phyloP scores from a whole-genome alignment of 2,797 vertebrate species.

The Poeciliopsis paucimaculata region DNA sequence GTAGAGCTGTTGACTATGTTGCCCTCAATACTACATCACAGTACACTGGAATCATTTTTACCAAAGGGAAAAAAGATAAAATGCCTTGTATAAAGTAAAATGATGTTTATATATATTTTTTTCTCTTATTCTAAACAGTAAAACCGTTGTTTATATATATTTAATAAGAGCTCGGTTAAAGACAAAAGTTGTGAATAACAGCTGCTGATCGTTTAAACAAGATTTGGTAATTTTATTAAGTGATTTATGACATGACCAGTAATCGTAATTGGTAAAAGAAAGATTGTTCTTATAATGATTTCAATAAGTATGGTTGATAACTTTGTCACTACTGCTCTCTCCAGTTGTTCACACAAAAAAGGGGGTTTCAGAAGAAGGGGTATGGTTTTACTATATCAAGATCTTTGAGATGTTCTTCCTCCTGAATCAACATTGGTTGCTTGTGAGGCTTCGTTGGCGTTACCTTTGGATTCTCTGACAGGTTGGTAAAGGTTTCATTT shows the following conservation, averaged over 20 bases:
- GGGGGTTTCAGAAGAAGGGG: not conserved
- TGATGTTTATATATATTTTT: too few species aligned
- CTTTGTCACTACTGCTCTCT: not conserved
- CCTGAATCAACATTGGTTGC: not conserved
- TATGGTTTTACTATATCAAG: not conserved
- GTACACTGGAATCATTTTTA: not conserved
- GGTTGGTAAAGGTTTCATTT: not conserved
- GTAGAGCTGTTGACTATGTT: not conserved
- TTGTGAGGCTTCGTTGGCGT: not conserved
- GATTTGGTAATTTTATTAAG: not conserved
- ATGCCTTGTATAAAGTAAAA: too few species aligned
- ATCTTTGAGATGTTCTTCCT: not conserved
- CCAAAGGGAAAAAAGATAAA: too few species aligned
- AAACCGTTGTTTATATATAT: not conserved
- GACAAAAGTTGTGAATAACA: not conserved
- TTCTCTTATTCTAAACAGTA: not conserved
- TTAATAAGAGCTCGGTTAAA: not conserved
- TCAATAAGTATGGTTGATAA: not conserved
- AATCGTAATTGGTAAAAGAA: not conserved
- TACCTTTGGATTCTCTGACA: not conserved
- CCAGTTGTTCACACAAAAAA: not conserved
- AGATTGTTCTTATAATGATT: not conserved
- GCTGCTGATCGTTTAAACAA: not conserved
- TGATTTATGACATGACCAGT: not conserved
- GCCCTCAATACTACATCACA: too few species aligned